phyloP scores from a whole-genome alignment of 2,113 vertebrate genomes.

The Odobenus rosmarus region DNA sequence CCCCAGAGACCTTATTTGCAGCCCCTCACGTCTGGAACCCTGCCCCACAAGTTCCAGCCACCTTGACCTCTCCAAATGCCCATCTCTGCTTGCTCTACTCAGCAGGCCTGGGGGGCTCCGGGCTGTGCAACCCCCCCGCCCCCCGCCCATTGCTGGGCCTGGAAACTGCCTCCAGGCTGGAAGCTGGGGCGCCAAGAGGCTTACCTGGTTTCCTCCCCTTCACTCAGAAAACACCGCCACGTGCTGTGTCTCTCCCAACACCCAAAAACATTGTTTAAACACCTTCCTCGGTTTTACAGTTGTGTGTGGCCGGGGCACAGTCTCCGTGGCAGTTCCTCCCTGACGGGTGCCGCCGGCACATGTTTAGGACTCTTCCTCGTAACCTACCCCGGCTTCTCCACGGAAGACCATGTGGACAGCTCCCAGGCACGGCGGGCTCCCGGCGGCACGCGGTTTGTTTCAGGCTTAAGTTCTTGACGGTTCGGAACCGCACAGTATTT shows the following conservation, averaged over 20 bases:
- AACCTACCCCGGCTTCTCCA: background rate
- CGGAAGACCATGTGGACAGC: background rate
- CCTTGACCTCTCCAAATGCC: background rate
- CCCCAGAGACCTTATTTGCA: background rate
- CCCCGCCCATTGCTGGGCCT: no score
- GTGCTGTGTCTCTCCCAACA: background rate
- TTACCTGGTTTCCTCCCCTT: background rate
- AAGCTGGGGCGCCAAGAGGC: background rate
- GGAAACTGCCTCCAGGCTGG: background rate
- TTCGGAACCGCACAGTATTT: fast-evolving
- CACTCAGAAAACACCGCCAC: background rate
- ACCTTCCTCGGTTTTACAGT: background rate
- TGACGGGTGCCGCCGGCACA: background rate
- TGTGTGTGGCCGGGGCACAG: background rate
- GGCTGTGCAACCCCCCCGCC: no score
- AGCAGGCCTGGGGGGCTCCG: background rate
- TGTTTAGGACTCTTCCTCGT: background rate
- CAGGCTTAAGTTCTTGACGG: no score
- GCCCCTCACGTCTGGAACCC: background rate
- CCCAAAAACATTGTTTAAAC: background rate
- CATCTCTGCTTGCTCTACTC: background rate
- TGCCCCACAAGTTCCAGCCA: background rate
- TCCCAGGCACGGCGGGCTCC: background rate
- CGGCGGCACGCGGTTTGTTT: no score
- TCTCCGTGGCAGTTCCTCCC: background rate